Evolutionary conservation across 2,797 vertebrate species (phyloP).

Genomic region (Muraenolepis orangiensis): DNA sequence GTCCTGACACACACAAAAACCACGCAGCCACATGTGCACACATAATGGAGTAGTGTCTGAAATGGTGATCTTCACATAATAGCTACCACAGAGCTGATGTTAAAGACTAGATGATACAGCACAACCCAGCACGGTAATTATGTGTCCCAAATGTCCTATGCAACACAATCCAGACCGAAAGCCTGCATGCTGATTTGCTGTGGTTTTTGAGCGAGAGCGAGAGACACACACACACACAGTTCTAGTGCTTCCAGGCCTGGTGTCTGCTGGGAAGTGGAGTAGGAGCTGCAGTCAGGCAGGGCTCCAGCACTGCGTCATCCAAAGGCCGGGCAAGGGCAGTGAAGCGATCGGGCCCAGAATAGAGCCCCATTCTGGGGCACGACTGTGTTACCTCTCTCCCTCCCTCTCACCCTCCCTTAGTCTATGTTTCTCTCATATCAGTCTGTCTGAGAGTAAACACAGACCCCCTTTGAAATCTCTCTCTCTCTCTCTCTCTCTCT

Average conservation of each 20-base stretch:
- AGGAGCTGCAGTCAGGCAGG: constrained; percentile 28
- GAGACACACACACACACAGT: no score
- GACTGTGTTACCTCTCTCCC: constrained; percentile 5
- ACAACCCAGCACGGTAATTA: no score
- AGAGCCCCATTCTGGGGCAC: constrained; percentile 57
- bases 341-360: constrained; percentile 63
- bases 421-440: constrained; percentile 24
- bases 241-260: background rate
- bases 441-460: constrained; percentile 30
- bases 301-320: constrained; percentile 27
- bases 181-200: background rate
- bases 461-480: constrained; percentile 19
- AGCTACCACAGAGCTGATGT: background rate
- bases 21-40: no score
- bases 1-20: no score
- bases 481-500: constrained; percentile 31
- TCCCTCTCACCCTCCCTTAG: constrained; percentile 26
- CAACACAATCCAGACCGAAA: background rate
- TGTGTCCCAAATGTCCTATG: no score
- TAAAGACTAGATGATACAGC: no score
- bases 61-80: no score
- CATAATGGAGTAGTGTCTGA: no score
- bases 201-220: no score
- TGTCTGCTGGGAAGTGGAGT: constrained; percentile 3
- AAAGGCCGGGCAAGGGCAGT: constrained; percentile 48